Evolutionary conservation across 2,888 invertebrate species (phyloP).

Genomic region (Hymenopus coronatus): DNA sequence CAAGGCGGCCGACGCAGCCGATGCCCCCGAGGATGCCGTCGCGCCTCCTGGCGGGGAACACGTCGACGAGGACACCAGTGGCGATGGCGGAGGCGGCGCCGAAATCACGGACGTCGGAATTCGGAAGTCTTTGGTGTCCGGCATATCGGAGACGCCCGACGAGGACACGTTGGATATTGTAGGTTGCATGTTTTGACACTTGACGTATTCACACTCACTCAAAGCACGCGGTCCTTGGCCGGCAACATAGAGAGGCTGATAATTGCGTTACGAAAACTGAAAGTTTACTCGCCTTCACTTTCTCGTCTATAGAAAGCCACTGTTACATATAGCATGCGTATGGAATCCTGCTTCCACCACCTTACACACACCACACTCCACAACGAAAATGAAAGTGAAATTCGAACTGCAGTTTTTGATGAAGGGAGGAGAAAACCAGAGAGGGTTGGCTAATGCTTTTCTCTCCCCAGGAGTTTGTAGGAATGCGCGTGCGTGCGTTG

Average conservation of each 20-base stretch:
- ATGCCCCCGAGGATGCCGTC: conserved; percentile 40
- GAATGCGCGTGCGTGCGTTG: conserved; percentile 15
- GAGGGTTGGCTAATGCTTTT: background rate
- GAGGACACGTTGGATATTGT: conserved; percentile 16
- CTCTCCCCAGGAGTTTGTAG: background rate
- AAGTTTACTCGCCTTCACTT: background rate
- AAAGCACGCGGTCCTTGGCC: background rate
- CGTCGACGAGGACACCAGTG: conserved; percentile 31
- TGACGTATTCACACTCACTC: background rate
- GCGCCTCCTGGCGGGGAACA: conserved; percentile 27
- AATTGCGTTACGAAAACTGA: background rate
- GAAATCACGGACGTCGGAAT: conserved; percentile 48
- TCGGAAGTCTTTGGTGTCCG: conserved; percentile 51
- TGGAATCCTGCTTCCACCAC: background rate
- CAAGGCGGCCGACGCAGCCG: conserved; percentile 28
- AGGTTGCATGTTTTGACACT: background rate
- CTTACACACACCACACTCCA: background rate
- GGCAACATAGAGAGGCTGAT: background rate
- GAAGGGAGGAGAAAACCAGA: conserved; percentile 10
- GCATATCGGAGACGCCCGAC: conserved; percentile 40
- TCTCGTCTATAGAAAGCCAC: background rate
- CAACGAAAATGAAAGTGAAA: conserved; percentile 18
- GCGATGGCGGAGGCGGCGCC: conserved; percentile 11
- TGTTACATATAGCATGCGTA: background rate
- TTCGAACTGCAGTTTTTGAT: conserved; percentile 15